These are phyloP conservation scores for Neria commutata DNA, from an alignment of 2,888 invertebrate species.

Conservation along the genomic window DNA sequence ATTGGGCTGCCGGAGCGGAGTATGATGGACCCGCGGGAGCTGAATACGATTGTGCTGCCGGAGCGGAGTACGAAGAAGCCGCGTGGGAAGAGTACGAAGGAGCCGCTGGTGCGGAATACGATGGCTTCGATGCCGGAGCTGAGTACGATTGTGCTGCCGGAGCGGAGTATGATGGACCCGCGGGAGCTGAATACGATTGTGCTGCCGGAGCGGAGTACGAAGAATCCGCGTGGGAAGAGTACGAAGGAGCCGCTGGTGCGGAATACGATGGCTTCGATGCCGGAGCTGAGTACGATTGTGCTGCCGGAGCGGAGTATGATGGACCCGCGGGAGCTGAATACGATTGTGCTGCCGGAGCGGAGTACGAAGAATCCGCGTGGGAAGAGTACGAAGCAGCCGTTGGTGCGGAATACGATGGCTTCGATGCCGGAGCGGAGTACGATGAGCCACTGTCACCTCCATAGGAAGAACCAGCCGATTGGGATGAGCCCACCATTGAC, in stretches of 20 bases:
- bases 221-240: constrained; percentile 9
- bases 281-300: constrained; percentile 36
- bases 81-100: too few species aligned
- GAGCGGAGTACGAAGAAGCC: too few species aligned
- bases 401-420: background rate
- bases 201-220: constrained; percentile 22
- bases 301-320: too few species aligned
- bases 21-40: too few species aligned
- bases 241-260: constrained; percentile 22
- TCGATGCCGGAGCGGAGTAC: constrained; percentile 28
- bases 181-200: too few species aligned
- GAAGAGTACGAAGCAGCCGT: constrained; percentile 14
- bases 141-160: too few species aligned
- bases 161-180: too few species aligned
- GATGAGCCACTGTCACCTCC: constrained; percentile 36
- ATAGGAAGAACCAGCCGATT: too few species aligned
- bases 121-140: too few species aligned
- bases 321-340: constrained; percentile 19
- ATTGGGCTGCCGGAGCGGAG: constrained; percentile 1
- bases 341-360: constrained; percentile 6
- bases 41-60: too few species aligned
- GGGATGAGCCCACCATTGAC: constrained; percentile 39
- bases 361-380: background rate
- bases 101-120: too few species aligned
- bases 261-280: too few species aligned